Percentiles rank a stretch among this genome's conserved stretches.
Evolutionary conservation across 2,113 vertebrate species (phyloP).

Genomic region (Arothron firmamentum): DNA sequence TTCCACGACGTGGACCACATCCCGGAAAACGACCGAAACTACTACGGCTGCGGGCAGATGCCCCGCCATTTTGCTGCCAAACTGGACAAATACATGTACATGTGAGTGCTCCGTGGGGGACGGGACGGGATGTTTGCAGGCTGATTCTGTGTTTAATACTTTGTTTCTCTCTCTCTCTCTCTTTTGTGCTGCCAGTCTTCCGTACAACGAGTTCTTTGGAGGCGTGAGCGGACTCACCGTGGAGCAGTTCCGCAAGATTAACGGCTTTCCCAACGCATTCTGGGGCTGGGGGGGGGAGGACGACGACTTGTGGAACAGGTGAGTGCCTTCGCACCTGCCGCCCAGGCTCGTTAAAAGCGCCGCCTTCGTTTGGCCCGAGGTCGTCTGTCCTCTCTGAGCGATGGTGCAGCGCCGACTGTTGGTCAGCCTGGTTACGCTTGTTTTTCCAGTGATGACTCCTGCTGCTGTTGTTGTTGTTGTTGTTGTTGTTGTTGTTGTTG

Average conservation of each 20-base stretch:
- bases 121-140: no score
- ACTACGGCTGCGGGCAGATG: constrained; percentile 94
- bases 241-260: constrained; percentile 91
- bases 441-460: no score
- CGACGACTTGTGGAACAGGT: constrained; percentile 97
- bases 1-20: constrained; percentile 97
- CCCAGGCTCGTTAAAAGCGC: no score
- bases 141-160: no score
- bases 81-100: constrained; percentile 96
- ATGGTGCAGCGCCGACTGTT: no score
- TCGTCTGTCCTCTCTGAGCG: no score
- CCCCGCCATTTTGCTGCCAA: constrained; percentile 94
- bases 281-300: constrained; percentile 98
- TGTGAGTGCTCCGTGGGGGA: constrained; percentile 77
- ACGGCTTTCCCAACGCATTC: constrained; percentile 95
- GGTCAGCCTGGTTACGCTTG: no score
- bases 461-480: no score
- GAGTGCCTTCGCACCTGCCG: not conserved
- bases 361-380: no score
- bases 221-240: constrained; percentile 93
- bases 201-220: constrained; percentile 91
- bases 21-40: constrained; percentile 92
- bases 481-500: not conserved
- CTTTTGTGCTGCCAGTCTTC: constrained; percentile 75
- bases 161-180: not conserved